phyloP scores from a whole-genome alignment of 1,140 invertebrate species.

The Danaus melanippus region DNA sequence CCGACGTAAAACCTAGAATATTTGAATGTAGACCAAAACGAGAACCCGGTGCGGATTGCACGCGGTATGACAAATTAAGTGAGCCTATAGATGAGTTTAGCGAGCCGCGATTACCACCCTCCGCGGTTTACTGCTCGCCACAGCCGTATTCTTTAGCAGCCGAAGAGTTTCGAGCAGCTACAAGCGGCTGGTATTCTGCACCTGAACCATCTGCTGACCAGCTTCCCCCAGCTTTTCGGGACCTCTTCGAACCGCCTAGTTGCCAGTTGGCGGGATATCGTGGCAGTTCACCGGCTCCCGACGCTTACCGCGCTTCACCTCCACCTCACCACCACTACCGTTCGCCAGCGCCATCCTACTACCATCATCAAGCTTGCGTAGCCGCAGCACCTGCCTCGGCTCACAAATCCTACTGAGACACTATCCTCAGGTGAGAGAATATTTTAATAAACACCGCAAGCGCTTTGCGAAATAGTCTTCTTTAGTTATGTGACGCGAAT shows the following conservation, averaged over 20 bases:
- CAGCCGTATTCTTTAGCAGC: slow-evolving; percentile 71
- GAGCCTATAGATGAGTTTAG: slow-evolving; percentile 60
- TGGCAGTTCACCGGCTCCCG: slow-evolving; percentile 69
- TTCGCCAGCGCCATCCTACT: slow-evolving; percentile 63
- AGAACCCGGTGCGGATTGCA: slow-evolving; percentile 75
- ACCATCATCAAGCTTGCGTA: slow-evolving; percentile 72
- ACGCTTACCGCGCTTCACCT: slow-evolving; percentile 66
- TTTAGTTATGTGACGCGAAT: slow-evolving; percentile 43
- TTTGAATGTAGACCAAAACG: slow-evolving; percentile 77
- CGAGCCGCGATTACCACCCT: slow-evolving; percentile 66
- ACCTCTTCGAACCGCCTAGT: slow-evolving; percentile 68
- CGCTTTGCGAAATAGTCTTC: slow-evolving; percentile 40
- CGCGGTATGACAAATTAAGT: slow-evolving; percentile 69
- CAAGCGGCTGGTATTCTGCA: slow-evolving; percentile 73
- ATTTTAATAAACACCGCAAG: slow-evolving; percentile 21
- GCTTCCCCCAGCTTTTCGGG: slow-evolving; percentile 52
- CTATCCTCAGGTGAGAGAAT: slow-evolving; percentile 46
- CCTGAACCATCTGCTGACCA: slow-evolving; percentile 72
- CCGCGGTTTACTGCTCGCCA: slow-evolving; percentile 66
- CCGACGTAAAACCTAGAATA: slow-evolving; percentile 72
- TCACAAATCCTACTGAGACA: slow-evolving; percentile 65
- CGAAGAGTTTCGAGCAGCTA: slow-evolving; percentile 70
- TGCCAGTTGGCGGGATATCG: slow-evolving; percentile 75
- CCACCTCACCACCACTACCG: slow-evolving; percentile 64
- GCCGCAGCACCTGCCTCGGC: slow-evolving; percentile 55